Evolutionary conservation across 2,797 vertebrate genomes (phyloP).

Genomic region (Artibeus jamaicensis): DNA sequence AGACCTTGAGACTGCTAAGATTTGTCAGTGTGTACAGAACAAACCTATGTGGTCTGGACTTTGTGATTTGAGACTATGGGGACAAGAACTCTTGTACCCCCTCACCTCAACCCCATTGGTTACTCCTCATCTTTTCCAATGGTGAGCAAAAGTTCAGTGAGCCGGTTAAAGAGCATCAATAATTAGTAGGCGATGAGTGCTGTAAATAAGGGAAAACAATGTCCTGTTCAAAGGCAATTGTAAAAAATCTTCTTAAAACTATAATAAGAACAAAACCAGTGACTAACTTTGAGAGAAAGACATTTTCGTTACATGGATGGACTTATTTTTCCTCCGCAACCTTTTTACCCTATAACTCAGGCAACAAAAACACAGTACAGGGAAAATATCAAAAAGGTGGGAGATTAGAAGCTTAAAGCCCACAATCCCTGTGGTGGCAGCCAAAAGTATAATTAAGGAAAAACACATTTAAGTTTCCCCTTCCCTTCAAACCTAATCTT

Average conservation of each 20-base stretch:
- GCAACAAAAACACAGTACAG: constrained; percentile 43
- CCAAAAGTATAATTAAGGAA: constrained; percentile 66
- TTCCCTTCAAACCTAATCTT: constrained; percentile 67
- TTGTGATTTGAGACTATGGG: not conserved
- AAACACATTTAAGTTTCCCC: constrained; percentile 66
- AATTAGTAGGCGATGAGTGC: not conserved
- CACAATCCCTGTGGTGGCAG: constrained; percentile 2
- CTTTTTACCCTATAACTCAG: not conserved
- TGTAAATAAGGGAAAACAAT: constrained; percentile 39
- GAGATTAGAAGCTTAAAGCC: constrained; percentile 62
- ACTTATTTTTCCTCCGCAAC: not conserved
- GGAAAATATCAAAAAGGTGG: constrained; percentile 47
- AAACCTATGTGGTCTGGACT: not conserved
- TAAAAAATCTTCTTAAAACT: not conserved
- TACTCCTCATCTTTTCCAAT: constrained; percentile 46
- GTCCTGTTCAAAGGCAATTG: not conserved
- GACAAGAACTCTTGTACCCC: not conserved
- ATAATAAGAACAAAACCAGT: not conserved
- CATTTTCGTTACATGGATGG: not conserved
- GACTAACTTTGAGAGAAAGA: constrained; percentile 34
- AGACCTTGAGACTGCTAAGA: not conserved
- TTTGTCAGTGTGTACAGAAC: not conserved
- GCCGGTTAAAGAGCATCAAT: not conserved
- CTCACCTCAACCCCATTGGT: not conserved
- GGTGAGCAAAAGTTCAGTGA: constrained; percentile 46